Evolutionary conservation across 2,888 invertebrate species (phyloP).

Genomic region (Dinocampus coccinellae): DNA sequence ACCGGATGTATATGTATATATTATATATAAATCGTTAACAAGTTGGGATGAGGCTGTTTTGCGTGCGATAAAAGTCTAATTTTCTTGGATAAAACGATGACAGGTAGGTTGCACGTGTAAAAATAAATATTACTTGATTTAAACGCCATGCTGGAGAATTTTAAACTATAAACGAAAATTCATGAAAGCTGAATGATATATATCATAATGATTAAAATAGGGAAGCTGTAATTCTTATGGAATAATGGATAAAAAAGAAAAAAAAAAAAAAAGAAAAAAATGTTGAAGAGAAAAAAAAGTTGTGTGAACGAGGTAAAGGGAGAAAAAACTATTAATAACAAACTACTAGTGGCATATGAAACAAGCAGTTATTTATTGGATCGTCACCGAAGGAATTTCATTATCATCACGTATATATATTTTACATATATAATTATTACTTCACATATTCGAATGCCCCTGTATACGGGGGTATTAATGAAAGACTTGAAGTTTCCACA

Average conservation of each 20-base stretch:
- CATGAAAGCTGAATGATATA: neutral
- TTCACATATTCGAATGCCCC: too few species aligned
- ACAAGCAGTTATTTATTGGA: neutral
- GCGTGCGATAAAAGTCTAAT: constrained; percentile 27
- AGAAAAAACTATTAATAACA: neutral
- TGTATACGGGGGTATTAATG: too few species aligned
- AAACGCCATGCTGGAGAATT: neutral
- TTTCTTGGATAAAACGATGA: constrained; percentile 1
- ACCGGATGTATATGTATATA: constrained; percentile 33
- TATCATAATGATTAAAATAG: neutral
- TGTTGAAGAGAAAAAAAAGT: neutral
- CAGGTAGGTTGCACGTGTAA: neutral
- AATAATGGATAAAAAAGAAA: neutral
- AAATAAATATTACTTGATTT: constrained; percentile 13
- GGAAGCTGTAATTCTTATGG: neutral
- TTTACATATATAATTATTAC: too few species aligned
- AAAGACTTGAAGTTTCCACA: too few species aligned
- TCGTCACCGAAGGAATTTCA: constrained; percentile 1
- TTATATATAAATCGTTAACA: constrained; percentile 44
- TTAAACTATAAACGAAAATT: neutral
- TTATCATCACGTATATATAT: neutral
- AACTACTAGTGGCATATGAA: neutral
- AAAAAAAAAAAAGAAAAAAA: neutral
- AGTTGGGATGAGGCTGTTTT: constrained; percentile 32
- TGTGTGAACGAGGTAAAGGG: too few species aligned